These are phyloP conservation scores for Lithosia quadra DNA, from an alignment of 2,888 invertebrate genomes.

Conservation along the genomic window DNA sequence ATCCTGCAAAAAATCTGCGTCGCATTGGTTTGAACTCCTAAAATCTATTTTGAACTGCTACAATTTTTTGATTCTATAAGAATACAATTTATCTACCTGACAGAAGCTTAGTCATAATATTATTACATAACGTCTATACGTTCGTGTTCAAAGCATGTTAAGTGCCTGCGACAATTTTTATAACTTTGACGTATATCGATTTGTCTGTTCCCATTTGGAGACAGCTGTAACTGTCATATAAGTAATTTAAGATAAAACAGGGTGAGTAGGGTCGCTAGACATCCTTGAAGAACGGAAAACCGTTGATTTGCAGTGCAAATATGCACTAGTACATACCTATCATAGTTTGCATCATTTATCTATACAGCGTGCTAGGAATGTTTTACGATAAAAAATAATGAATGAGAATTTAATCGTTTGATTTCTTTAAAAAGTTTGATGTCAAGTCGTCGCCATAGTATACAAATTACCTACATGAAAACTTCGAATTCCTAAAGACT, in stretches of 20 bases:
- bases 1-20: too few relatives aligned
- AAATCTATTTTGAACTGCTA: neutral
- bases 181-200: constrained; percentile 40
- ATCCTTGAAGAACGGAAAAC: neutral
- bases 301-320: neutral
- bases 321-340: neutral
- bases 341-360: neutral
- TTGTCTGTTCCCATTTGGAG: constrained; percentile 25
- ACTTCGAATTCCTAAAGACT: neutral
- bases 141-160: constrained; percentile 39
- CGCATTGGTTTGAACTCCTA: too few relatives aligned
- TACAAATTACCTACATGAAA: neutral
- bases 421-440: too few relatives aligned
- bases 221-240: constrained; percentile 17
- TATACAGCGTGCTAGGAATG: neutral
- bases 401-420: neutral
- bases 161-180: constrained; percentile 35
- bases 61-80: too few relatives aligned
- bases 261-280: neutral
- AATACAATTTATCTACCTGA: neutral
- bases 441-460: too few relatives aligned
- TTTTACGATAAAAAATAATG: neutral
- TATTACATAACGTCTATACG: constrained; percentile 32
- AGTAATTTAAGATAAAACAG: constrained; percentile 3
- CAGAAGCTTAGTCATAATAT: constrained; percentile 32